Base-by-base conservation (phyloP, 2,888 invertebrate genomes). In the Drosophila multiciliata region DNA sequence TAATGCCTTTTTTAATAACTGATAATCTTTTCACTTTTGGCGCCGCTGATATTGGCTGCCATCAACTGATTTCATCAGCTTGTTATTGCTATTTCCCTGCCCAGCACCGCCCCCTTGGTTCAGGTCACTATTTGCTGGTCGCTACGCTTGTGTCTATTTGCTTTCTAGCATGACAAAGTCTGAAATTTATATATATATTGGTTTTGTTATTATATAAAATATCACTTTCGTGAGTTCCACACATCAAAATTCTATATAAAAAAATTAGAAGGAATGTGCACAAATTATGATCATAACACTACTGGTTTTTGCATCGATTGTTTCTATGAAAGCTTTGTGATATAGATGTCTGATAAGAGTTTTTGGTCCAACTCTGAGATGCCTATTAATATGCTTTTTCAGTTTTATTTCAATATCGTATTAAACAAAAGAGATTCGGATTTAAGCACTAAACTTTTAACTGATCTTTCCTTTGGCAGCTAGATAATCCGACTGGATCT, bases 21-120 rank as follows among this genome's bases (percentile, higher is more conserved):
- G 68, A 74, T 77, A 74, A 72, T 74, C 75, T 66, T 48, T 53
- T 61, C 62, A 69, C 49, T 63, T 70, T 59, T 68, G 78, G 80
- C 78, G 81, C 81, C 72, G 66, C 38, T 61, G 78, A 72, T 75
- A 67, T 60, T 64, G 65, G 11, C 49, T 62, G 62, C 26, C 64
- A 20, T 70, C 42, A 12, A 23, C 50, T 57, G 63, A 75, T 80
- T 77, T 68, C 67, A 71, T 77, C 73, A 79, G 67, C 20, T 29
- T 66, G 20, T 48, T 55, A 15, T 33, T 48, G 55, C 45, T 15
- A 3, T 38, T 58, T 23, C 5, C 48, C 6, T n/a, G 35, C 42
- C 38, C 33, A 6, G 5, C 12, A 53, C 53, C 5, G 6, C 33
- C 33, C 32, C 38, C 54, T 6, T 20, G 3, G 26, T 32, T 40